Conservation (phyloP, 2,113 vertebrate genomes). For the Archocentrus centrarchus region DNA sequence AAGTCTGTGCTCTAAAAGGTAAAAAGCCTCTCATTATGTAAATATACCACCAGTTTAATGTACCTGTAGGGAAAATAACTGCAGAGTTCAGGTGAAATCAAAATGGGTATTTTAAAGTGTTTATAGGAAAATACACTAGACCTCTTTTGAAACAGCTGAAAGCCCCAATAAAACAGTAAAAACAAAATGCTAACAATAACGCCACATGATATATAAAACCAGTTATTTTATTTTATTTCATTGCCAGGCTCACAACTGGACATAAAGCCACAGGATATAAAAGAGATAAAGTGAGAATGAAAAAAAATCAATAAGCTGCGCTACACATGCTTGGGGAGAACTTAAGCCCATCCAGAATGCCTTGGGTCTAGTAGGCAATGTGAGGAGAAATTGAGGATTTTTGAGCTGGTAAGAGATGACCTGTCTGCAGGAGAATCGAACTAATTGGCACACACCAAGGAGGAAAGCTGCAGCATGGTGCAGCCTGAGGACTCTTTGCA, state of each 20-base stretch:
- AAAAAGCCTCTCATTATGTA: constrained; percentile 13
- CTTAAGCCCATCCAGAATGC: constrained; percentile 41
- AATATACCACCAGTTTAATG: constrained; percentile 2
- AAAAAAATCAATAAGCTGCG: constrained; percentile 56
- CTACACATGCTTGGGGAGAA: constrained; percentile 44
- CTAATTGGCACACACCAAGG: constrained; percentile 72
- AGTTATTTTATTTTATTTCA: constrained; percentile 28
- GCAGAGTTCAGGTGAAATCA: background rate
- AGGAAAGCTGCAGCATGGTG: constrained; percentile 46
- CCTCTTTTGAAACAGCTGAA: background rate
- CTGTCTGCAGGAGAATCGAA: constrained; percentile 59
- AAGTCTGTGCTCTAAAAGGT: background rate
- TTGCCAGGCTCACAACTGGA: constrained; percentile 55
- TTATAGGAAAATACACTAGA: background rate
- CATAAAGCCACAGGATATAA: constrained; percentile 55
- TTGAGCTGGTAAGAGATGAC: constrained; percentile 48
- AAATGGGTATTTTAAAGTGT: constrained; percentile 6
- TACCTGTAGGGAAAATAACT: background rate
- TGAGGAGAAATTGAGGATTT: constrained; percentile 50
- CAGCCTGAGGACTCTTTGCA: constrained; percentile 62
- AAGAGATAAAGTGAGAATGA: constrained; percentile 45
- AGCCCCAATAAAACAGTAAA: constrained; percentile 19
- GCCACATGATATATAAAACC: constrained; percentile 36
- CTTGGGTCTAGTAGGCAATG: constrained; percentile 44
- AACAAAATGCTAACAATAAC: constrained; percentile 22